A percentile compares a stretch with the other conserved stretches of the same genome.
Conservation (phyloP, 37 sponge, comb jelly and placozoan genomes). For the Amphimedon queenslandica region DNA sequence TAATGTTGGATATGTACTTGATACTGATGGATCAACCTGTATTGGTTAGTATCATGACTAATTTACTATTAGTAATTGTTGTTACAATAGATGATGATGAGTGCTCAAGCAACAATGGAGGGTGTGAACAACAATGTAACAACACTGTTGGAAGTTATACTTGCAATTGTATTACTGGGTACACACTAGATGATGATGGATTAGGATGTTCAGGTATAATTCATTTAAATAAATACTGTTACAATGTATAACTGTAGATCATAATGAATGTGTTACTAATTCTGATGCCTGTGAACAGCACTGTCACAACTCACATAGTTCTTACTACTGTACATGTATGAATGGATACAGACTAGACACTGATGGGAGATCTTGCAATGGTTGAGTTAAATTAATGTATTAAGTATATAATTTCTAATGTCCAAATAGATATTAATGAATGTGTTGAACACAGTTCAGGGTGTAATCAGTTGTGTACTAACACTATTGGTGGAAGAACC, state of each 20-base stretch:
- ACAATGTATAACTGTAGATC: conserved; percentile 6
- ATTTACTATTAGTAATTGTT: too few species aligned
- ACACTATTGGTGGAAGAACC: neutral
- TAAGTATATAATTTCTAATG: neutral
- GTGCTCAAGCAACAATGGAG: neutral
- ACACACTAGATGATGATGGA: conserved; percentile 3
- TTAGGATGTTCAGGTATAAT: conserved; percentile 15
- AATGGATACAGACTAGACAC: conserved; percentile 35
- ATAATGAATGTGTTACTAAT: conserved; percentile 21
- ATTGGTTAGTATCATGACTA: neutral
- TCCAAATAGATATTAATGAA: conserved; percentile 6
- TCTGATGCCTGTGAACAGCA: neutral
- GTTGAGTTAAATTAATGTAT: neutral
- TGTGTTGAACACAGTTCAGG: neutral
- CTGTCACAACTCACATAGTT: conserved; percentile 31
- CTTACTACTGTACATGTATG: conserved; percentile 37
- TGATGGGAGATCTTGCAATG: neutral
- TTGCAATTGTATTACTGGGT: conserved; percentile 22
- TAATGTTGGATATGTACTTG: conserved; percentile 17
- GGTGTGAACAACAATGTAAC: conserved; percentile 10
- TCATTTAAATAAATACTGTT: too few species aligned
- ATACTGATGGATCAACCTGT: conserved; percentile 11
- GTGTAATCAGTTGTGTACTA: neutral
- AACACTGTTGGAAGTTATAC: neutral
- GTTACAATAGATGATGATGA: conserved; percentile 14